A percentile compares a stretch with the other conserved stretches of the same genome.
Conservation (phyloP, 2,888 invertebrate genomes). For the Thyatira batis region DNA sequence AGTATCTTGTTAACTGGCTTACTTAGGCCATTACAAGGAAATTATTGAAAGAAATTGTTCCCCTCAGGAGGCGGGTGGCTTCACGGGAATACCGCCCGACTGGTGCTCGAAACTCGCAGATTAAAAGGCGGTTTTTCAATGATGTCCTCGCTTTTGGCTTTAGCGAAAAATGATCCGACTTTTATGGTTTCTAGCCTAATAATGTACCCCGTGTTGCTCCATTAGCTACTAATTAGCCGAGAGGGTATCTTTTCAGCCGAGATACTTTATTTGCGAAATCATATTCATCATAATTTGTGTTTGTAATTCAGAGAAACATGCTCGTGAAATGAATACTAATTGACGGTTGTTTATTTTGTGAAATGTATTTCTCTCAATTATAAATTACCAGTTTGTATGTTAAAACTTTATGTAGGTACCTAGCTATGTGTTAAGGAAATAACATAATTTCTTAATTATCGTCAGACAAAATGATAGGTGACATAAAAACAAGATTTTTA, state of each 20-base stretch:
- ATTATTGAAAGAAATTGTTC: slow-evolving; percentile 64
- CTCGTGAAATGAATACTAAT: slow-evolving; percentile 26
- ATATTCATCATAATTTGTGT: slow-evolving; percentile 28
- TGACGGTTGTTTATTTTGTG: neutral
- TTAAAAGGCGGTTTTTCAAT: slow-evolving; percentile 21
- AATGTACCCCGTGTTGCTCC: slow-evolving; percentile 47
- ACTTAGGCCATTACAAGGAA: slow-evolving; percentile 58
- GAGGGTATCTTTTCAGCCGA: slow-evolving; percentile 37
- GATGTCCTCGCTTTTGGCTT: slow-evolving; percentile 13
- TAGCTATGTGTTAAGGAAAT: too few species aligned
- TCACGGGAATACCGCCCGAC: slow-evolving; percentile 25
- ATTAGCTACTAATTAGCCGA: slow-evolving; percentile 55
- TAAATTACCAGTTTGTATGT: neutral
- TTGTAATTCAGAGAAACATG: slow-evolving; percentile 32
- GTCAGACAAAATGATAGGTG: too few species aligned
- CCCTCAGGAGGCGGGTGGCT: slow-evolving; percentile 31
- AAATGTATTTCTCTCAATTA: neutral
- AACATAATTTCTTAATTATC: too few species aligned
- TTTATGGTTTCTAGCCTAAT: slow-evolving; percentile 48
- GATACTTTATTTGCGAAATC: slow-evolving; percentile 25
- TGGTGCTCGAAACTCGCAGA: slow-evolving; percentile 8
- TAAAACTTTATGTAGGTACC: too few species aligned
- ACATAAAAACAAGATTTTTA: too few species aligned
- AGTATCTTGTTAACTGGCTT: slow-evolving; percentile 64
- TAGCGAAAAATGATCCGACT: slow-evolving; percentile 42